Conservation (phyloP, 2,113 vertebrate genomes). For the Tauraco erythrolophus region DNA sequence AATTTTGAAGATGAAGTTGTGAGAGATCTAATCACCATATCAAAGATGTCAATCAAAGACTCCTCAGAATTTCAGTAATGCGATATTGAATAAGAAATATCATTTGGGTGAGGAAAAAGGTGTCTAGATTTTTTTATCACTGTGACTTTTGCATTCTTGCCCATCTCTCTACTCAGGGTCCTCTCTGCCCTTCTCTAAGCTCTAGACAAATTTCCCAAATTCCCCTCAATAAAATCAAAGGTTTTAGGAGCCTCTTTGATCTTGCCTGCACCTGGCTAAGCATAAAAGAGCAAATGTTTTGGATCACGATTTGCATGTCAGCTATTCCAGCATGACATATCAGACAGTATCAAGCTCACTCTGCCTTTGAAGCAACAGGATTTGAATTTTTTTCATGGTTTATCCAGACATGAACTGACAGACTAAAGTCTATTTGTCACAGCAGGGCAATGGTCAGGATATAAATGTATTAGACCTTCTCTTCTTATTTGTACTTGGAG, state of each 20-base stretch:
- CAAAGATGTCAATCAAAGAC: background rate
- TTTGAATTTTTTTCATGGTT: slow-evolving; percentile 8
- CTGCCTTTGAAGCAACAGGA: slow-evolving; percentile 20
- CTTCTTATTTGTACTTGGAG: background rate
- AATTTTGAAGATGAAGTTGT: background rate
- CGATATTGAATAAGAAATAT: background rate
- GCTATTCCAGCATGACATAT: background rate
- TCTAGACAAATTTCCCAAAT: background rate
- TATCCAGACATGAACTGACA: slow-evolving; percentile 6
- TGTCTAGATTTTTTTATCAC: background rate
- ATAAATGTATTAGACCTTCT: background rate
- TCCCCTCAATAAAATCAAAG: background rate
- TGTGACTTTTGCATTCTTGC: background rate
- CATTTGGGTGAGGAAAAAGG: background rate
- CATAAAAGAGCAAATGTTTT: background rate
- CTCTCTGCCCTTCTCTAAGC: background rate
- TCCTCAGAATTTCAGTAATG: slow-evolving; percentile 14
- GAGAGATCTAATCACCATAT: background rate
- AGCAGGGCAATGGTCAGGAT: background rate
- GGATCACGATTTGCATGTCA: slow-evolving; percentile 29
- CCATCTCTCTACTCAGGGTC: background rate
- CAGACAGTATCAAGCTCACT: background rate
- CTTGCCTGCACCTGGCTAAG: slow-evolving; percentile 9
- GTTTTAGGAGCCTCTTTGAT: slow-evolving; percentile 26
- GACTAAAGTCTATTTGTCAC: background rate